Evolutionary conservation across 2,888 invertebrate genomes (phyloP).

Genomic region (Branchellion lobata): DNA sequence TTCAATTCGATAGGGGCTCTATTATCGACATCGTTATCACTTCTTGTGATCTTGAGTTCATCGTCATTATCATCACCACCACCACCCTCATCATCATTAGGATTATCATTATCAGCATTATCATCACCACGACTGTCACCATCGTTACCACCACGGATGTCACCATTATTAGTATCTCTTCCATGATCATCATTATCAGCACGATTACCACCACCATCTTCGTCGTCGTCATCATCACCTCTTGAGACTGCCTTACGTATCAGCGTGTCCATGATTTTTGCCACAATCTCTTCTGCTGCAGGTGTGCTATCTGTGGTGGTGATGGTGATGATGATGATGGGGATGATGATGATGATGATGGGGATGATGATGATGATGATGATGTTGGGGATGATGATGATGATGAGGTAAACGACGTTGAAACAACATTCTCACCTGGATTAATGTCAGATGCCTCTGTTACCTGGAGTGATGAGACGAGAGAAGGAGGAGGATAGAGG

Average conservation of each 20-base stretch:
- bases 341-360: constrained; percentile 1
- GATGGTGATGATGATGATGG: constrained; percentile 13
- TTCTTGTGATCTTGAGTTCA: too few relatives aligned
- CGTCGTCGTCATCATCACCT: constrained; percentile 4
- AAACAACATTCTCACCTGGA: not conserved
- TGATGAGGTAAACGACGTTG: not conserved
- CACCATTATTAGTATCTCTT: constrained; percentile 17
- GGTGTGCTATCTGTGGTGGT: not conserved
- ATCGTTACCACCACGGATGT: constrained; percentile 5
- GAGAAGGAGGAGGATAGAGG: not conserved
- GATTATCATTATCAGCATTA: too few relatives aligned
- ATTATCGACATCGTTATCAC: too few relatives aligned
- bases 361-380: constrained; percentile 20
- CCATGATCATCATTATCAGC: too few relatives aligned
- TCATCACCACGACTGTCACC: not conserved
- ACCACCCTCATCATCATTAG: too few relatives aligned
- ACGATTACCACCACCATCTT: constrained; percentile 10
- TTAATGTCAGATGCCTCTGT: not conserved
- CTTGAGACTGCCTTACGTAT: too few relatives aligned
- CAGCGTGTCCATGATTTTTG: not conserved
- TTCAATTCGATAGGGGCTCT: too few relatives aligned
- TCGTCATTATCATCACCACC: too few relatives aligned
- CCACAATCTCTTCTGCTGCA: not conserved
- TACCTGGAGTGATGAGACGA: not conserved
- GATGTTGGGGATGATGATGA: not conserved